Percentiles rank a stretch among this genome's conserved stretches.
Evolutionary conservation across 2,888 invertebrate genomes (phyloP).

Genomic region (Eilema sororculum): DNA sequence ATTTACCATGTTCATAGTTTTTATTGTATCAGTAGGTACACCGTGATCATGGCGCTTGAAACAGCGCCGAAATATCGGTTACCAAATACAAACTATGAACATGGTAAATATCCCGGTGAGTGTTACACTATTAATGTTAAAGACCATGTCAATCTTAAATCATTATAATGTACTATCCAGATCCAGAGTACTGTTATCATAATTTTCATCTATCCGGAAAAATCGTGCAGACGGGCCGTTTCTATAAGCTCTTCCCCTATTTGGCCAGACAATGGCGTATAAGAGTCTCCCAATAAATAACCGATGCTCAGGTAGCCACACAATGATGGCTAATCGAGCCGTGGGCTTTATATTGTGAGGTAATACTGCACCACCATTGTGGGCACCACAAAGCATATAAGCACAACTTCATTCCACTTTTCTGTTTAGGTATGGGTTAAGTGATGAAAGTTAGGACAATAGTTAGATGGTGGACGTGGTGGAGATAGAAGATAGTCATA

Average conservation of each 20-base stretch:
- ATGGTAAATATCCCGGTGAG: no score
- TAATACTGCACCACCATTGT: constrained; percentile 63
- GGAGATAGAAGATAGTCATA: no score
- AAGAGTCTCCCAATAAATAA: constrained; percentile 21
- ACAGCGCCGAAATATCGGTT: no score
- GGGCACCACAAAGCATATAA: constrained; percentile 56
- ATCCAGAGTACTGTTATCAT: no score
- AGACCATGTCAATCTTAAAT: no score
- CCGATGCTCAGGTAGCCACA: constrained; percentile 17
- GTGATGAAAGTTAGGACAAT: no score
- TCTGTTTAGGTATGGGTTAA: constrained; percentile 38
- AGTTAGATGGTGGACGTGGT: no score
- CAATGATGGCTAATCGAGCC: constrained; percentile 15
- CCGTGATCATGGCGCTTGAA: no score
- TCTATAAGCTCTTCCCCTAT: constrained; percentile 6
- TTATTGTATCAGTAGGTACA: no score
- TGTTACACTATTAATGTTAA: no score
- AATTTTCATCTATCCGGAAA: background rate
- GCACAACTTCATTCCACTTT: constrained; percentile 57
- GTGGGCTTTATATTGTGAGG: constrained; percentile 32
- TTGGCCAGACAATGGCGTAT: constrained; percentile 12
- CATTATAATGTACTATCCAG: background rate
- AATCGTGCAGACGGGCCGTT: background rate
- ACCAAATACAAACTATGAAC: no score
- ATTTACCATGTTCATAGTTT: no score